These are phyloP conservation scores for Asarcornis scutulata DNA, from an alignment of 2,113 vertebrate genomes.

Conservation along the genomic window DNA sequence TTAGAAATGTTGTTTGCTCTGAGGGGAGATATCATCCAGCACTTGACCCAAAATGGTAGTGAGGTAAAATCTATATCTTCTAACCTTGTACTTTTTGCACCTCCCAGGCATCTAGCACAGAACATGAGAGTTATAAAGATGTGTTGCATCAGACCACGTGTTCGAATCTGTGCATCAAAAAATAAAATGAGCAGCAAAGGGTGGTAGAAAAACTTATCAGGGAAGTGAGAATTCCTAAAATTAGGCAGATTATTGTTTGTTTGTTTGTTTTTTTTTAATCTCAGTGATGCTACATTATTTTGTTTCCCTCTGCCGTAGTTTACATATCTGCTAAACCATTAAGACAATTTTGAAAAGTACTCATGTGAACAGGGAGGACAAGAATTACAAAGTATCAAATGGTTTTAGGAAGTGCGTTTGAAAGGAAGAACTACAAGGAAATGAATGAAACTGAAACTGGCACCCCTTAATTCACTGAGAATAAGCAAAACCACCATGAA, in stretches of 20 bases:
- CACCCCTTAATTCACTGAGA: not conserved
- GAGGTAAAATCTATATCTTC: not conserved
- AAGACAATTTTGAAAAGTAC: not conserved
- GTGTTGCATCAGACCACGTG: not conserved
- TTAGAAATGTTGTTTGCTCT: not conserved
- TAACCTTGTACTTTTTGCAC: not conserved
- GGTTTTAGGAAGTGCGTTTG: not conserved
- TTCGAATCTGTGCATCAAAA: not conserved
- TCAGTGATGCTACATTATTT: not conserved
- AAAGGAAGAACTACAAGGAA: not conserved
- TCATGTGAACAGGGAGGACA: not conserved
- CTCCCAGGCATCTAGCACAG: not conserved
- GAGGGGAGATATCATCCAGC: not conserved
- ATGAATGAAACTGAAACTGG: not conserved
- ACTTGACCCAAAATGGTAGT: not conserved
- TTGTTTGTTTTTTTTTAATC: not conserved
- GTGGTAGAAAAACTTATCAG: not conserved
- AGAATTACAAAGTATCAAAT: not conserved
- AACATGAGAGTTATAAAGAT: not conserved
- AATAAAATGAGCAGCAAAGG: not conserved
- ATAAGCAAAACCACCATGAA: not conserved
- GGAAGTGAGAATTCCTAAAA: not conserved
- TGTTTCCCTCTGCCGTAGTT: not conserved
- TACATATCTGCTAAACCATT: not conserved
- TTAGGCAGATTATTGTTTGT: not conserved